These are phyloP conservation scores for Arbacia lixula DNA, from an alignment of 53 echinoderm and acorn worm species.

Conservation along the genomic window DNA sequence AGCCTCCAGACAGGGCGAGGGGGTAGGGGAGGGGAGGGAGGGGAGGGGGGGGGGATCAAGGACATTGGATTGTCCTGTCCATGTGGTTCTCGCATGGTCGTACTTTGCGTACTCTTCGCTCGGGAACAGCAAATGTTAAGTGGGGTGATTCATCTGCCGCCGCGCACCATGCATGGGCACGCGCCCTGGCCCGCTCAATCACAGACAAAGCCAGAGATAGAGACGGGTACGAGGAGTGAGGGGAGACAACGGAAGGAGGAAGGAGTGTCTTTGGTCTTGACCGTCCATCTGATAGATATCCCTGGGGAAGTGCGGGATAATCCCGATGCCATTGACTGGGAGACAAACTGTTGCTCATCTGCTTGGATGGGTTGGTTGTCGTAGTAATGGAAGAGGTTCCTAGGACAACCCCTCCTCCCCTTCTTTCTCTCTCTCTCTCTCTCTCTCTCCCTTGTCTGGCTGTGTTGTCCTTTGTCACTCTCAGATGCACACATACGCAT, in stretches of 20 bases:
- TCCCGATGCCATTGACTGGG: neutral
- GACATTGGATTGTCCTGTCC: no score
- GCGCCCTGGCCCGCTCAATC: no score
- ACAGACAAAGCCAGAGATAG: no score
- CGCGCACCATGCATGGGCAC: no score
- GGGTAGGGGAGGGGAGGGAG: no score
- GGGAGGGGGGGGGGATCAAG: no score
- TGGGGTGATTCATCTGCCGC: conserved; percentile 54
- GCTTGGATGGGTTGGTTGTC: neutral
- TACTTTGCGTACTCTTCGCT: neutral
- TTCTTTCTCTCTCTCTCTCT: neutral
- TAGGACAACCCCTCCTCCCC: neutral
- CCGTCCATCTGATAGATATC: neutral
- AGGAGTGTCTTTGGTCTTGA: conserved; percentile 7
- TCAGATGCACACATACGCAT: neutral
- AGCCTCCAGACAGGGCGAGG: no score
- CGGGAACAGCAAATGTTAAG: conserved; percentile 42
- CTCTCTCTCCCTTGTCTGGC: neutral
- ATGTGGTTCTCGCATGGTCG: neutral
- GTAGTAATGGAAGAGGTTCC: neutral
- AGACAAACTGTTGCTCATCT: conserved; percentile 6
- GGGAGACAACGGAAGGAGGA: no score
- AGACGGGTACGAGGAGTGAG: no score
- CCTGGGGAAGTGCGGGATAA: neutral
- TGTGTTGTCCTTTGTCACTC: neutral